phyloP scores from a whole-genome alignment of 2,113 vertebrate species.

The Sinosuthora webbiana region DNA sequence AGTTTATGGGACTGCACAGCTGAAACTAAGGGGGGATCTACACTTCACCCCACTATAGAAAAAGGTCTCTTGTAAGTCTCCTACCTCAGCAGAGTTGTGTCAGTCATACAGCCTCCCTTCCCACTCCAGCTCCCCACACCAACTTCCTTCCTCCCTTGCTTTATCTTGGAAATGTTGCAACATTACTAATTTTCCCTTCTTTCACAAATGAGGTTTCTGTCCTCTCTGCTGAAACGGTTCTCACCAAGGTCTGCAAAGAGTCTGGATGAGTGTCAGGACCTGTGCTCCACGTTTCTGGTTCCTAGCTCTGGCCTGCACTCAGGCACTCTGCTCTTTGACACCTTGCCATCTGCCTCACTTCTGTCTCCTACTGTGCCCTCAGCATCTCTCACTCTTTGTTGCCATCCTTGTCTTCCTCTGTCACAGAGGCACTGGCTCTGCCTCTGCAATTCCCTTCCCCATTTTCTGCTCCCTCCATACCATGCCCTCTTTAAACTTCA shows the following conservation, averaged over 20 bases:
- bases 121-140: not conserved
- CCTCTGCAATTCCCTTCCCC: not conserved
- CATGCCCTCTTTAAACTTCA: not conserved
- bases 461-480: not conserved
- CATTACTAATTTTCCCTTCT: not conserved
- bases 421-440: not conserved
- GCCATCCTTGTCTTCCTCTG: not conserved
- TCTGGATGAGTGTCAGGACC: not conserved
- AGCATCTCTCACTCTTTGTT: not conserved
- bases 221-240: not conserved
- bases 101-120: not conserved
- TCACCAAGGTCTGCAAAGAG: not conserved
- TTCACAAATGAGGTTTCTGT: not conserved
- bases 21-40: not conserved
- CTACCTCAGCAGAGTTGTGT: not conserved
- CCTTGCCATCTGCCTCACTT: not conserved
- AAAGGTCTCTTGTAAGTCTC: not conserved
- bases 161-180: not conserved
- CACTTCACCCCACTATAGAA: not conserved
- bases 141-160: not conserved
- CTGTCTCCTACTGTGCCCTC: rapidly evolving
- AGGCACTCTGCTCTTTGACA: not conserved
- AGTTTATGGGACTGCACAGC: not conserved
- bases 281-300: not conserved
- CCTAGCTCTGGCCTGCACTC: not conserved